These are phyloP conservation scores for Trialeurodes vaporariorum DNA, from an alignment of 1,140 invertebrate species.

Conservation along the genomic window DNA sequence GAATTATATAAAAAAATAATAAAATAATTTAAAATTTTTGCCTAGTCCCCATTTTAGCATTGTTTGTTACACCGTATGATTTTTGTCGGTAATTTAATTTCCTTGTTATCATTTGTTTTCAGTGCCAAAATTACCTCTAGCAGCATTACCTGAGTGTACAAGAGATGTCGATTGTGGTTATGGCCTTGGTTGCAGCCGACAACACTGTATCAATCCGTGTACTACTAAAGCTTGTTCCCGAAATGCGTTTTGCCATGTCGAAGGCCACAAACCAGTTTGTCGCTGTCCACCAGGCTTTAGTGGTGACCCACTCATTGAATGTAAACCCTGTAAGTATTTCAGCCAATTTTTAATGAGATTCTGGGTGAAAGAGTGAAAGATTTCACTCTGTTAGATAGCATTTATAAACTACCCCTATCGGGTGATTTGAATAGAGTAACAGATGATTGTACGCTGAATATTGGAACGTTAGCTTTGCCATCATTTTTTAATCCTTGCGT, in stretches of 20 bases:
- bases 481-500: no score
- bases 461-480: no score
- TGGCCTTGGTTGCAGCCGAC: slow-evolving; percentile 61
- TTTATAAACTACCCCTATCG: no score
- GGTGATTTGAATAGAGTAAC: no score
- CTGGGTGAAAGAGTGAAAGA: no score
- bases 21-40: no score
- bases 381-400: no score
- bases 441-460: no score
- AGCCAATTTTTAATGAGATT: no score
- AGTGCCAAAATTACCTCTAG: slow-evolving; percentile 37
- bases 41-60: no score
- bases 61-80: background rate
- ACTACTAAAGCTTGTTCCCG: slow-evolving; percentile 53
- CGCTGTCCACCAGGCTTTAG: slow-evolving; percentile 62
- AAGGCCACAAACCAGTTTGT: slow-evolving; percentile 60
- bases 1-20: no score
- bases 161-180: slow-evolving; percentile 60
- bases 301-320: slow-evolving; percentile 47
- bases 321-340: slow-evolving; percentile 15
- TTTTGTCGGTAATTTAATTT: slow-evolving; percentile 1
- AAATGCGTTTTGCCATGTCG: slow-evolving; percentile 63
- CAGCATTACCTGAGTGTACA: slow-evolving; percentile 53
- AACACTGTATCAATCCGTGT: slow-evolving; percentile 68
- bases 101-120: slow-evolving; percentile 3